phyloP scores from a whole-genome alignment of 2,113 vertebrate species.

The Zosterops japonicus region DNA sequence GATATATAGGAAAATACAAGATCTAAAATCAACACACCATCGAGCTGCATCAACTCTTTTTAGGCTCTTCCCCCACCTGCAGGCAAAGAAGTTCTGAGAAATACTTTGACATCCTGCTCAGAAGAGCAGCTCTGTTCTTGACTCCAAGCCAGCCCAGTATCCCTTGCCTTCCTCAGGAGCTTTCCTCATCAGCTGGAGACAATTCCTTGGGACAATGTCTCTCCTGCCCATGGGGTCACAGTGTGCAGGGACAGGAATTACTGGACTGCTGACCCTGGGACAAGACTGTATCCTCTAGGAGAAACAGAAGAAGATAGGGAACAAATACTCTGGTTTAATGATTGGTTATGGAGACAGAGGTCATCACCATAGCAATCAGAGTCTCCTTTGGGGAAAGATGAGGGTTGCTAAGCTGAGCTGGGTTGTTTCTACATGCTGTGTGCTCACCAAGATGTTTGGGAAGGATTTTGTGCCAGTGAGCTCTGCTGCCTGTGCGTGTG shows the following conservation, averaged over 20 bases:
- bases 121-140: neutral
- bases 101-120: neutral
- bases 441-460: neutral
- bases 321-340: neutral
- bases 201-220: neutral
- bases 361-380: neutral
- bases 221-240: neutral
- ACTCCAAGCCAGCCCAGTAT: neutral
- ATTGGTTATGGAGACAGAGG: neutral
- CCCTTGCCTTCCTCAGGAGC: neutral
- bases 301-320: neutral
- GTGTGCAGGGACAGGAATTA: neutral
- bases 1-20: neutral
- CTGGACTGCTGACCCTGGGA: neutral
- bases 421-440: fast-evolving
- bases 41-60: fast-evolving
- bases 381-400: neutral
- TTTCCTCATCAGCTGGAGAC: neutral
- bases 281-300: neutral
- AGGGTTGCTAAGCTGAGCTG: neutral
- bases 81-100: neutral
- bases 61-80: neutral
- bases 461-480: neutral
- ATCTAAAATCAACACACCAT: fast-evolving
- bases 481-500: fast-evolving